Percentiles rank a stretch among this genome's conserved stretches.
These are phyloP conservation scores for Lepetodrilus schrolli DNA, from an alignment of 2,888 invertebrate genomes.

Conservation along the genomic window DNA sequence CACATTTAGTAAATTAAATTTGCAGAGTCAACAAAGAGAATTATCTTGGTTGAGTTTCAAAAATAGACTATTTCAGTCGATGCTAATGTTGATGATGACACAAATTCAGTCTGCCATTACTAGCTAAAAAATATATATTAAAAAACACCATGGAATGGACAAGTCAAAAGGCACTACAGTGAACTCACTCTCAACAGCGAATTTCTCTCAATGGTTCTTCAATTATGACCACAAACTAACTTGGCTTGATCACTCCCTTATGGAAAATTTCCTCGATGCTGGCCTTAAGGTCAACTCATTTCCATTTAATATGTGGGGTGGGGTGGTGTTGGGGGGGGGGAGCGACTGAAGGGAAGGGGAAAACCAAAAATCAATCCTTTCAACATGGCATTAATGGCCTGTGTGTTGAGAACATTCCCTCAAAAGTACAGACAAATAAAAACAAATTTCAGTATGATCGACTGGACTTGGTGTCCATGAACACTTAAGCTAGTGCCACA, in stretches of 20 bases:
- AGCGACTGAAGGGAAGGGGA: too few species aligned
- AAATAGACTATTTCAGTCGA: conserved; percentile 2
- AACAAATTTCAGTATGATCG: conserved; percentile 1
- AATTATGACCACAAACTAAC: conserved; percentile 12
- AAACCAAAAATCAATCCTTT: too few species aligned
- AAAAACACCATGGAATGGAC: background rate
- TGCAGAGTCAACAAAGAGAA: conserved; percentile 17
- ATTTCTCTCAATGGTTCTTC: background rate
- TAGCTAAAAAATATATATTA: too few species aligned
- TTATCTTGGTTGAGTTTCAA: background rate
- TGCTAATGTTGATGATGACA: conserved; percentile 13
- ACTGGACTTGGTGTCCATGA: background rate
- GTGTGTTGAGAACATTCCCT: background rate
- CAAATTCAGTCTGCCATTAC: conserved; percentile 23
- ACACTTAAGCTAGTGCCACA: background rate
- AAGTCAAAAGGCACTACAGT: background rate
- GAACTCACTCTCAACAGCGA: too few species aligned
- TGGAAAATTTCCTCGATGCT: conserved; percentile 22
- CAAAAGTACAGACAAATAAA: background rate
- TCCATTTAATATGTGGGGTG: conserved; percentile 9
- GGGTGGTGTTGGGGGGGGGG: too few species aligned
- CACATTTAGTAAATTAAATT: conserved; percentile 7
- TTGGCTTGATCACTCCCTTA: conserved; percentile 13
- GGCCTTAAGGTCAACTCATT: conserved; percentile 8
- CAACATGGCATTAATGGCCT: too few species aligned